Base-by-base conservation (phyloP, 2,797 vertebrate species). In the Mareca penelope region DNA sequence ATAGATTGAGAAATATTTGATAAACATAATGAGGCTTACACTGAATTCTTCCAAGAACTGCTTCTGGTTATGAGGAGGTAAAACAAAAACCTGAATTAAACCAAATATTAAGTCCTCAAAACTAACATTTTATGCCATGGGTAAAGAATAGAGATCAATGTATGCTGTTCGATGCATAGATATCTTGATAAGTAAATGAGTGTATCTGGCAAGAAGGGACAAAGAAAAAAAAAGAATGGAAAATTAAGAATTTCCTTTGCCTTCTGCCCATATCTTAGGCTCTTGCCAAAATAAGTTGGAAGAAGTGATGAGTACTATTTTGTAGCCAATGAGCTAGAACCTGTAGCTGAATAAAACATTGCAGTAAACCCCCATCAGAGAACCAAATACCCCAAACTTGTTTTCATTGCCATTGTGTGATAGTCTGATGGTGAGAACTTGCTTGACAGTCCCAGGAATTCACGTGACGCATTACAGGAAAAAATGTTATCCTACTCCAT, bases 31-130 rank as follows among this genome's bases (percentile, higher is more conserved):
- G 90, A 96, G 88, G 52, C 63, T 96, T 95, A 93, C 64, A 79
- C 85, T 94, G 88, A 96, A 85, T 93, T 96, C 59, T 95, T 97
- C 80, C 88, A 94, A 88, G 89, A 86, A 76, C 88, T 52, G 29
- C 75, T 97, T 94, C 92, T 97, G 80, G 72, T 96, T 96, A 91
- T 63, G 75, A 96, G 93, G 88, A 93, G 82, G 93, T 95, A 91
- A 96, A 94, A 94, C 85, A 88, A 89, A 92, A 42, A 76, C 50
- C 13, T 84, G 33, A 75, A 48, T 79, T 79, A 85, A 88, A 76
- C 22, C 23, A 55, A 18, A 13, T 56, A 63, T 50, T 71, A 57
- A 50, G 35, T 79, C 73, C 24, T 70, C 28, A 33, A 68, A 75
- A 88, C 37, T 26, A 63, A 84, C 65, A 53, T 71, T 75, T 92